Conservation (phyloP, 2,113 vertebrate genomes). For the Nothocercus julius region DNA sequence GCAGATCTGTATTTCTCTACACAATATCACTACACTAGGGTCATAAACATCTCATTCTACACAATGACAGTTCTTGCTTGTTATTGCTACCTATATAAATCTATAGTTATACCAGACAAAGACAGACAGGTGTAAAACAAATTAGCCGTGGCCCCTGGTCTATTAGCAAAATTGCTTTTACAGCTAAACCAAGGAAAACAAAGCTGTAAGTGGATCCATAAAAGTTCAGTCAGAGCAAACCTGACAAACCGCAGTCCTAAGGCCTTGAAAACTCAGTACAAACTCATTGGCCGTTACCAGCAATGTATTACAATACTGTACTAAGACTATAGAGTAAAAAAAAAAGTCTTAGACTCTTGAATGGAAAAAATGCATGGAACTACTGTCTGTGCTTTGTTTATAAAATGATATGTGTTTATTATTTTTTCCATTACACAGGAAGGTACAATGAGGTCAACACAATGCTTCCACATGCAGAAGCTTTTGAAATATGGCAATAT, state of each 20-base stretch:
- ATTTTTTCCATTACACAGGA: background rate
- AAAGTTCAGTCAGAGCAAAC: background rate
- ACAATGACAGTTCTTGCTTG: fast-evolving
- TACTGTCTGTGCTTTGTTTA: background rate
- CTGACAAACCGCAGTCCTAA: background rate
- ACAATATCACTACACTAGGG: background rate
- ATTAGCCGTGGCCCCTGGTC: background rate
- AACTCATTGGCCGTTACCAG: fast-evolving
- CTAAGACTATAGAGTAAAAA: background rate
- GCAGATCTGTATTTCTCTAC: background rate
- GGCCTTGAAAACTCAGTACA: background rate
- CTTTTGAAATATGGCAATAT: background rate
- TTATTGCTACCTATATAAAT: background rate
- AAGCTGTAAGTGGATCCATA: background rate
- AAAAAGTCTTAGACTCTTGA: background rate
- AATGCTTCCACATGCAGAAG: background rate
- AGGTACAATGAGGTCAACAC: background rate
- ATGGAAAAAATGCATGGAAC: fast-evolving
- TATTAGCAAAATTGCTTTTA: background rate
- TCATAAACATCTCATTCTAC: background rate
- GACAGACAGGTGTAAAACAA: background rate
- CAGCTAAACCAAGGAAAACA: background rate
- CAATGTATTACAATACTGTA: background rate
- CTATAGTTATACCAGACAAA: background rate
- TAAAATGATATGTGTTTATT: background rate